Conservation (phyloP, 2,888 invertebrate genomes). For the Caenorhabditis doughertyi region DNA sequence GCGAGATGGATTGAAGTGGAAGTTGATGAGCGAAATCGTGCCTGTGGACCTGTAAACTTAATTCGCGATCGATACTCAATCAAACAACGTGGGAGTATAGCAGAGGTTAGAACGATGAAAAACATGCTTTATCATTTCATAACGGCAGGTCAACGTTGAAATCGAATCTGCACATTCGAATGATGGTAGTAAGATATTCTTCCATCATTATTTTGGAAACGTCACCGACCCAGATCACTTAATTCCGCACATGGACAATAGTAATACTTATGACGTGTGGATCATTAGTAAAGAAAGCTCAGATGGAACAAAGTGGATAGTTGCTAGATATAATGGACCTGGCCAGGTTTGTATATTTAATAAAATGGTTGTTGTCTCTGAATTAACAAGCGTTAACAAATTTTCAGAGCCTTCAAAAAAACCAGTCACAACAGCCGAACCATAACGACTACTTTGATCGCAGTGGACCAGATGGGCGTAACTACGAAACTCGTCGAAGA, state of each 20-base stretch:
- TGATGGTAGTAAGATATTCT: neutral
- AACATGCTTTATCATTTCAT: neutral
- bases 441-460: too few relatives aligned
- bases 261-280: neutral
- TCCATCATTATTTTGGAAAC: neutral
- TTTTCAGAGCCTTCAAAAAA: too few relatives aligned
- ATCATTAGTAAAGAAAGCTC: neutral
- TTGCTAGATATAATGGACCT: neutral
- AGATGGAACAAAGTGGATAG: neutral
- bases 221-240: too few relatives aligned
- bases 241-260: too few relatives aligned
- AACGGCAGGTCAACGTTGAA: neutral
- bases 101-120: neutral
- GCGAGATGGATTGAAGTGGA: conserved; percentile 9
- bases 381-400: too few relatives aligned
- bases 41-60: neutral
- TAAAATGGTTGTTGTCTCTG: too few relatives aligned
- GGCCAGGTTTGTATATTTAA: too few relatives aligned
- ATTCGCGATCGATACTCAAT: neutral
- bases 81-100: neutral
- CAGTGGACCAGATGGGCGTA: too few relatives aligned
- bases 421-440: too few relatives aligned
- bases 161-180: neutral
- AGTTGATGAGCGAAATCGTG: neutral
- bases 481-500: too few relatives aligned